A percentile compares a stretch with the other conserved stretches of the same genome.
phyloP scores from a whole-genome alignment of 64 coral and sea anemone species.

The Pocillopora damicornis region DNA sequence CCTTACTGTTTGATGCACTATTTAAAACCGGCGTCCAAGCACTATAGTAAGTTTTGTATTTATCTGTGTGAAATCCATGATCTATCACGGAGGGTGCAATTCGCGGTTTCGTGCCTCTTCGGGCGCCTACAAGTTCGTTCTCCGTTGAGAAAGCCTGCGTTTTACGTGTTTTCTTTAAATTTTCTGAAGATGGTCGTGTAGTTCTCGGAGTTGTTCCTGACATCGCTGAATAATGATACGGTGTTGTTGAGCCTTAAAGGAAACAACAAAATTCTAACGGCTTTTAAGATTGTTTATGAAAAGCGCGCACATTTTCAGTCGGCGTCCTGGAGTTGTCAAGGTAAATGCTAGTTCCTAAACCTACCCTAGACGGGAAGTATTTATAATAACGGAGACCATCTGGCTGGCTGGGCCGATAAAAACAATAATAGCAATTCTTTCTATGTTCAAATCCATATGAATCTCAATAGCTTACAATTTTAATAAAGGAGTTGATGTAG shows the following conservation, averaged over 20 bases:
- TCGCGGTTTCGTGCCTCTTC: constrained; percentile 1
- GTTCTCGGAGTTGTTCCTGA: not conserved
- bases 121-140: constrained; percentile 22
- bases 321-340: constrained; percentile 37
- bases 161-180: constrained; percentile 23
- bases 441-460: not conserved
- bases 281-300: not conserved
- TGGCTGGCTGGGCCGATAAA: too few species aligned
- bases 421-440: not conserved
- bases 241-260: not conserved
- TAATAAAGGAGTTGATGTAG: too few species aligned
- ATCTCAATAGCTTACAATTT: too few species aligned
- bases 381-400: not conserved
- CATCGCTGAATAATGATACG: not conserved
- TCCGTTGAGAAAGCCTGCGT: not conserved
- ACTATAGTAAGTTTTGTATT: constrained; percentile 59
- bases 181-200: not conserved
- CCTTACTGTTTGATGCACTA: constrained; percentile 44
- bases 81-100: constrained; percentile 34
- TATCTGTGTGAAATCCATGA: constrained; percentile 52
- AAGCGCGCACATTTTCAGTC: constrained; percentile 11
- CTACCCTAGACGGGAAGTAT: constrained; percentile 18
- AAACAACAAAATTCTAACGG: not conserved
- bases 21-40: constrained; percentile 60
- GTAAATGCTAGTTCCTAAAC: not conserved